These are phyloP conservation scores for Cryptotermes secundus DNA, from an alignment of 1,140 invertebrate species.

Conservation along the genomic window DNA sequence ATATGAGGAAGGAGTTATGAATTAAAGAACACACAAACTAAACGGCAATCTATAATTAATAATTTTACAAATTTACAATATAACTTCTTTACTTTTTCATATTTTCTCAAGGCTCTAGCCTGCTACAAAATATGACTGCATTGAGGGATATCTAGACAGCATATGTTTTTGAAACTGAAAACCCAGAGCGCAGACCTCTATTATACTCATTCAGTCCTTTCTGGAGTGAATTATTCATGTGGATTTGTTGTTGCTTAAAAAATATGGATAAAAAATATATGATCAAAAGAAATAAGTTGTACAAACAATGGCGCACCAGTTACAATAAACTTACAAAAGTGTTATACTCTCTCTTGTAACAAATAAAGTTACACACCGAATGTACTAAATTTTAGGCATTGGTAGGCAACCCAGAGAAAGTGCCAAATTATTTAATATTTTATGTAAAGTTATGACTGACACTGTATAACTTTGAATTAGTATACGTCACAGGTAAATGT, in stretches of 20 bases:
- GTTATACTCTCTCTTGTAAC: background rate
- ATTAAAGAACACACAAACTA: background rate
- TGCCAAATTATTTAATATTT: background rate
- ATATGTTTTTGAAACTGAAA: background rate
- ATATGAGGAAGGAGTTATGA: background rate
- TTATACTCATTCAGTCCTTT: background rate
- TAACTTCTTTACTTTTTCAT: slow-evolving; percentile 1
- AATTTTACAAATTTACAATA: slow-evolving; percentile 18
- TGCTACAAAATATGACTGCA: background rate
- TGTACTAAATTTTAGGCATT: background rate
- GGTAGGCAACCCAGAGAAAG: background rate
- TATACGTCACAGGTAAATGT: background rate
- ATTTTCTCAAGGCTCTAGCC: slow-evolving; percentile 9
- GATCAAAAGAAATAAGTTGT: background rate
- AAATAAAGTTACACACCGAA: background rate
- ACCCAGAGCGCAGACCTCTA: background rate
- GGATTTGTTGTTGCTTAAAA: background rate
- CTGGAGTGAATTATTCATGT: background rate
- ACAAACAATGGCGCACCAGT: background rate
- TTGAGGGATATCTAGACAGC: background rate
- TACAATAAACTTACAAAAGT: background rate
- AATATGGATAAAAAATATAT: background rate
- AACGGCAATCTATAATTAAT: background rate
- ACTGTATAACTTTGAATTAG: background rate
- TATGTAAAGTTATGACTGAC: background rate